Percentiles rank a stretch among this genome's conserved stretches.
Conservation (phyloP, 2,113 vertebrate species). For the Lophochroa leadbeateri region DNA sequence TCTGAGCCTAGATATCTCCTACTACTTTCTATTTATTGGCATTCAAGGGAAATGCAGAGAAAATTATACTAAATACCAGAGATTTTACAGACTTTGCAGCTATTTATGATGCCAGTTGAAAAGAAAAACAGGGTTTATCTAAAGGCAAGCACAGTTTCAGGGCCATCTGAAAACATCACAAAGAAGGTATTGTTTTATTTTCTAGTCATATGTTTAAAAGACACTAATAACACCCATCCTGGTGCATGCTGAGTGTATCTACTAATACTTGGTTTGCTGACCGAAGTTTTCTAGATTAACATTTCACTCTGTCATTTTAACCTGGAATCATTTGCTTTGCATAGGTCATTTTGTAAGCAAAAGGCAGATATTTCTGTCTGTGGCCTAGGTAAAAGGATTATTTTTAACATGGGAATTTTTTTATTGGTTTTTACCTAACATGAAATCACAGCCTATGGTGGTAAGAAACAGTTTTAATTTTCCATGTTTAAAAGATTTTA, state of each 20-base stretch:
- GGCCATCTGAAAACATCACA: neutral
- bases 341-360: neutral
- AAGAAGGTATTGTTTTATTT: neutral
- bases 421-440: neutral
- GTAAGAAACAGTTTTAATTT: neutral
- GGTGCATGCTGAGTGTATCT: neutral
- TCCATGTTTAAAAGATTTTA: neutral
- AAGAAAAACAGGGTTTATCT: neutral
- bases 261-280: neutral
- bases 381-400: neutral
- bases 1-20: neutral
- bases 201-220: neutral
- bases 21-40: neutral
- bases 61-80: neutral
- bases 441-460: neutral
- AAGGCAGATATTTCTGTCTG: neutral
- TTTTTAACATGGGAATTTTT: neutral
- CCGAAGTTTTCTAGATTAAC: neutral
- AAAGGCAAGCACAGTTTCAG: neutral
- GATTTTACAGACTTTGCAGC: neutral
- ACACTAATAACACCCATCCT: neutral
- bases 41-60: neutral
- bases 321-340: neutral
- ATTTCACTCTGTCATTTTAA: neutral
- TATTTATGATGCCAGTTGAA: neutral